phyloP scores from a whole-genome alignment of 2,113 vertebrate genomes.

The Thalassoma bifasciatum region DNA sequence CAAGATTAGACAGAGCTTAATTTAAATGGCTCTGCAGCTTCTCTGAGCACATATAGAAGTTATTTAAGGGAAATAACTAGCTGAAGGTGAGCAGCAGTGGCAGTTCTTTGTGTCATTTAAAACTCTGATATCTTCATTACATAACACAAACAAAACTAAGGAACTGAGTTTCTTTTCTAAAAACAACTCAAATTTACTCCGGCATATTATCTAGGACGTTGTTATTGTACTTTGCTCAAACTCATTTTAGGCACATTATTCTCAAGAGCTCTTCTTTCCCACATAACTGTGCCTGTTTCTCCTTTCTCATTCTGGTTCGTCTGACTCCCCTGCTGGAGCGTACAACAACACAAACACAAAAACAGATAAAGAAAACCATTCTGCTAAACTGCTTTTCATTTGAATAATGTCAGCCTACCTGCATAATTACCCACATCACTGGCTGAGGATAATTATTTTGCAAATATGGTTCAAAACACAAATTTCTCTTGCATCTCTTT shows the following conservation, averaged over 20 bases:
- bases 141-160: background rate
- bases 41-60: too few species aligned
- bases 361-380: slow-evolving; percentile 48
- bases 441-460: slow-evolving; percentile 54
- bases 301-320: slow-evolving; percentile 6
- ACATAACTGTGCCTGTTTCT: slow-evolving; percentile 2
- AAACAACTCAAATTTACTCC: slow-evolving; percentile 1
- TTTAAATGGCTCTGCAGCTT: too few species aligned
- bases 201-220: slow-evolving; percentile 16
- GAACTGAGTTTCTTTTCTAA: background rate
- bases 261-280: slow-evolving; percentile 23
- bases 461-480: slow-evolving; percentile 57
- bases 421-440: slow-evolving; percentile 66
- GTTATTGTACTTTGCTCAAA: slow-evolving; percentile 24
- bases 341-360: slow-evolving; percentile 1
- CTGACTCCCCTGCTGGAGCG: slow-evolving; percentile 13
- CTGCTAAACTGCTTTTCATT: slow-evolving; percentile 55
- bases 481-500: slow-evolving; percentile 37
- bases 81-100: too few species aligned
- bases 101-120: too few species aligned
- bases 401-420: slow-evolving; percentile 59
- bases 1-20: too few species aligned
- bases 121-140: background rate
- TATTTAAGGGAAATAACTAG: too few species aligned
- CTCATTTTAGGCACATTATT: slow-evolving; percentile 44